Percentiles rank a stretch among this genome's conserved stretches.
phyloP scores from a whole-genome alignment of 2,113 vertebrate species.

The Centropristis striata region DNA sequence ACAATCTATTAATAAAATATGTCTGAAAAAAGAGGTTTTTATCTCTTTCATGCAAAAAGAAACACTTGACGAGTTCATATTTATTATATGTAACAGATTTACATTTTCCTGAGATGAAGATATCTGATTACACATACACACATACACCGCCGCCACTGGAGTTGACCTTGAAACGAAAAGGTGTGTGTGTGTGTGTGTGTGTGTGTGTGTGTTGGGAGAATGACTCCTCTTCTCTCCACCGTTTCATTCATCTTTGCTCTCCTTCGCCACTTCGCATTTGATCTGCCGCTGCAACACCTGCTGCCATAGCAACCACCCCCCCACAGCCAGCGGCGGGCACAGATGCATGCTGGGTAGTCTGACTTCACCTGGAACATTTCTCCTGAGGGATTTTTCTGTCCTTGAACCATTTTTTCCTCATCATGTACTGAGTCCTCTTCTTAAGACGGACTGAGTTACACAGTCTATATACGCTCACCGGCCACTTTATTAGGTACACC shows the following conservation, averaged over 20 bases:
- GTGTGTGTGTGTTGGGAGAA: slow-evolving; percentile 21
- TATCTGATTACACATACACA: slow-evolving; percentile 33
- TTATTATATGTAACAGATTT: background rate
- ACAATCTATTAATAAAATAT: slow-evolving; percentile 26
- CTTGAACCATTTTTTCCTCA: slow-evolving; percentile 62
- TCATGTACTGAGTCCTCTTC: background rate
- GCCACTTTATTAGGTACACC: too few relatives aligned
- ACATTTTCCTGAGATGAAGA: background rate
- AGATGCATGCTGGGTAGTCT: slow-evolving; percentile 76
- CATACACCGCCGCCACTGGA: background rate
- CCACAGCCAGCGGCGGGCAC: slow-evolving; percentile 9
- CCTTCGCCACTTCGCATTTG: slow-evolving; percentile 24
- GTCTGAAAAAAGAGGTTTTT: background rate
- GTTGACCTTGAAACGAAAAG: slow-evolving; percentile 68
- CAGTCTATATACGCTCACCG: too few relatives aligned
- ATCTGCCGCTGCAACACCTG: slow-evolving; percentile 39
- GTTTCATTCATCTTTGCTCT: slow-evolving; percentile 57
- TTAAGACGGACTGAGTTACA: slow-evolving; percentile 10
- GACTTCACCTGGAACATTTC: slow-evolving; percentile 71
- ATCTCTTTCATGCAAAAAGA: slow-evolving; percentile 7
- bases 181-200: slow-evolving; percentile 30
- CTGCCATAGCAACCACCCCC: slow-evolving; percentile 71
- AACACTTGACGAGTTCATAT: slow-evolving; percentile 9
- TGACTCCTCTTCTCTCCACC: slow-evolving; percentile 40
- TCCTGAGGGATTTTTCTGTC: slow-evolving; percentile 59